phyloP scores from a whole-genome alignment of 37 sponge, comb jelly and placozoan genomes.

The Spongia lamella region DNA sequence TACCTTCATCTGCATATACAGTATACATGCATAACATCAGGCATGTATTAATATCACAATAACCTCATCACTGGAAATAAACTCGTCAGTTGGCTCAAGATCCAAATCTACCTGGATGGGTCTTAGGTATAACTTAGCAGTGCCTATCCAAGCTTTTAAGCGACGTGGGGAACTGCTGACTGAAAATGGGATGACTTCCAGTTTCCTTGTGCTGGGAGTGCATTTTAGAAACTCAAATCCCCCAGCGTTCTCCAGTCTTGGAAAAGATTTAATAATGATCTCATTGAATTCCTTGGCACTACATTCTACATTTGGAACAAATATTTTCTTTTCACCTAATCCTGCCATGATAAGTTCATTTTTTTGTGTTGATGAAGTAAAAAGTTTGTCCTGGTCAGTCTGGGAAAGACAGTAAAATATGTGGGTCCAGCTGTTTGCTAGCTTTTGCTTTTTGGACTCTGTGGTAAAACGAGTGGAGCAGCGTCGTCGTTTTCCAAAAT shows the following conservation, averaged over 20 bases:
- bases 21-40: too few relatives aligned
- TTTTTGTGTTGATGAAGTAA: too few relatives aligned
- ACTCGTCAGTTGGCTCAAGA: too few relatives aligned
- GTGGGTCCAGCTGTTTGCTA: too few relatives aligned
- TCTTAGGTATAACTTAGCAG: conserved; percentile 21
- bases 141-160: conserved; percentile 6
- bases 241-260: conserved; percentile 18
- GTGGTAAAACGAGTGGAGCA: too few relatives aligned
- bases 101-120: conserved; percentile 45
- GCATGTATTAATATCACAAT: too few relatives aligned
- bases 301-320: conserved; percentile 27
- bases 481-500: too few relatives aligned
- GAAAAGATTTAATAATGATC: conserved; percentile 7
- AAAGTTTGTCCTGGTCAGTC: too few relatives aligned
- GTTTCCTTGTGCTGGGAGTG: conserved; percentile 24
- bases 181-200: conserved; percentile 22
- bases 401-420: too few relatives aligned
- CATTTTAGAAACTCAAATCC: conserved; percentile 48
- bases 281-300: conserved; percentile 20
- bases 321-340: conserved; percentile 27
- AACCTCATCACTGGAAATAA: too few relatives aligned
- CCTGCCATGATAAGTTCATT: conserved; percentile 20
- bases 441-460: too few relatives aligned
- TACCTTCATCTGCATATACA: too few relatives aligned
- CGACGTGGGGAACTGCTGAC: conserved; percentile 10